phyloP scores from a whole-genome alignment of 2,797 vertebrate species.

The Hipposideros larvatus region DNA sequence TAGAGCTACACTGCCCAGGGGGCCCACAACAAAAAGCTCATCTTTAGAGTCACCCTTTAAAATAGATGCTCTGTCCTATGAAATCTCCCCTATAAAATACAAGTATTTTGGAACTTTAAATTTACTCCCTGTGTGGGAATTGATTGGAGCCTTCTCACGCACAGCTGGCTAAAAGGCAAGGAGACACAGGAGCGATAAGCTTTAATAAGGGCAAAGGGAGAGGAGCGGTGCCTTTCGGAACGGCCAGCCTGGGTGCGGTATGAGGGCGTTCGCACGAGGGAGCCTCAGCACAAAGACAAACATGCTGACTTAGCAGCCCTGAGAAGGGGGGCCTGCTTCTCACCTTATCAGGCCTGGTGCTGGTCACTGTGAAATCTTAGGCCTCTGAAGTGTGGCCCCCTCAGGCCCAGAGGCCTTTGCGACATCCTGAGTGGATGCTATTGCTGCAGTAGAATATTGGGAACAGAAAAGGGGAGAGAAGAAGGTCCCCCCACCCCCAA shows the following conservation, averaged over 20 bases:
- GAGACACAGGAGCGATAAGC: too few species aligned
- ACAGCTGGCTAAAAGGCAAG: not conserved
- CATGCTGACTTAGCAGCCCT: not conserved
- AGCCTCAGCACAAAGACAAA: not conserved
- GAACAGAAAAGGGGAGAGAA: not conserved
- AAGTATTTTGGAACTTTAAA: conserved; percentile 34
- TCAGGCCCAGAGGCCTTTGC: not conserved
- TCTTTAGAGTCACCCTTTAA: not conserved
- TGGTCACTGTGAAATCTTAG: not conserved
- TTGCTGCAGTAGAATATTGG: not conserved
- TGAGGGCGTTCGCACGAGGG: not conserved
- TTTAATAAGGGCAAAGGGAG: not conserved
- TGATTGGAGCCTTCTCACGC: not conserved
- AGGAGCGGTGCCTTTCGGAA: not conserved
- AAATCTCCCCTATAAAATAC: not conserved
- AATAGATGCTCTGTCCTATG: not conserved
- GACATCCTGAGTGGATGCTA: not conserved
- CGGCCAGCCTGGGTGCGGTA: not conserved
- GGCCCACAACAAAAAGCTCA: not conserved
- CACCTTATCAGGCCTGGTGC: not conserved
- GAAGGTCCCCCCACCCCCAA: not conserved
- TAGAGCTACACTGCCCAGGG: not conserved
- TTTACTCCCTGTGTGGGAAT: not conserved
- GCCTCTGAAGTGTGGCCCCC: not conserved
- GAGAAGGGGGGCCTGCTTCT: not conserved